Conservation (phyloP, 2,113 vertebrate genomes). For the Rynchops niger region DNA sequence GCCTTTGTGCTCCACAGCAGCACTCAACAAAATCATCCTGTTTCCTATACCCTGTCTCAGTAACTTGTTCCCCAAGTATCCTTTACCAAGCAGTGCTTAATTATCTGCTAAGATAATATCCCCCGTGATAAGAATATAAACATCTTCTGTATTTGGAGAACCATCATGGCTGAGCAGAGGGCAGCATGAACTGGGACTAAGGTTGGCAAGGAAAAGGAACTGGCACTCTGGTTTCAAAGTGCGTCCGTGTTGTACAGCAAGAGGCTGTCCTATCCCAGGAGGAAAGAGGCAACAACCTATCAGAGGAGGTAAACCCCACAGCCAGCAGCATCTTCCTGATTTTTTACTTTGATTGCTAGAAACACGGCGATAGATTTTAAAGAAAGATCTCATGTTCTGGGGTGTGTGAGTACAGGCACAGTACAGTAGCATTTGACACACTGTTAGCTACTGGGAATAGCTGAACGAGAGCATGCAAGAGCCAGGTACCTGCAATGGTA, state of each 20-base stretch:
- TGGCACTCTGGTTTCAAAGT: not conserved
- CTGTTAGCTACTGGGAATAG: not conserved
- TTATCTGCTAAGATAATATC: not conserved
- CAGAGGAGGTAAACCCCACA: not conserved
- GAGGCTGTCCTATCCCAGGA: not conserved
- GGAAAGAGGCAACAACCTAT: not conserved
- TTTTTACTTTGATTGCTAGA: not conserved
- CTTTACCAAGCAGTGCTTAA: not conserved
- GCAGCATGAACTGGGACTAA: not conserved
- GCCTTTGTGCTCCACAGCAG: not conserved
- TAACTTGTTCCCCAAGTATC: not conserved
- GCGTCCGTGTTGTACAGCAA: not conserved
- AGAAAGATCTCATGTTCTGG: not conserved
- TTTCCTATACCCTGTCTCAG: not conserved
- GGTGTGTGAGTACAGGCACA: rapidly evolving
- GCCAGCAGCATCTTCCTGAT: rapidly evolving
- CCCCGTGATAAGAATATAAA: not conserved
- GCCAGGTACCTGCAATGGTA: not conserved
- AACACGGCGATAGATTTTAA: not conserved
- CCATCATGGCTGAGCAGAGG: not conserved
- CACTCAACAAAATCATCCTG: not conserved
- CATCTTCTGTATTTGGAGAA: not conserved
- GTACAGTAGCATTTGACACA: not conserved
- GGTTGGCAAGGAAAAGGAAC: not conserved
- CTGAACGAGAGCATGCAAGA: not conserved